Base-by-base conservation (phyloP, 2,888 invertebrate genomes). In the Drosophila meridionalis region DNA sequence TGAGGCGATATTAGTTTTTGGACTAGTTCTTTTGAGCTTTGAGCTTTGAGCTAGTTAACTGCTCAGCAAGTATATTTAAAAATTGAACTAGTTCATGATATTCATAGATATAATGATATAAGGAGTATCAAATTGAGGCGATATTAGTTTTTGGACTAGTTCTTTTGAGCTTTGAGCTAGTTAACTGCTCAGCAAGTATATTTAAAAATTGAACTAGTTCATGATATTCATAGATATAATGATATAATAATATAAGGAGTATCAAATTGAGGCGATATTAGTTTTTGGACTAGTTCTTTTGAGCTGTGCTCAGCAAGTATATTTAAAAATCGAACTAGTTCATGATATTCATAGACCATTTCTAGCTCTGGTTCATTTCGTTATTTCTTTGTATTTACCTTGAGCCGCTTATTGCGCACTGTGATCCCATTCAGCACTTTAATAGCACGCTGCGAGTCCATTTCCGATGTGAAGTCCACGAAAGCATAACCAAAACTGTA, bases 401-500 rank as follows among this genome's bases (percentile, higher is more conserved):
- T 98, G 93, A 99, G 95, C 89, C 96, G 95, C 94, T 99, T 99
- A 93, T 98, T 97, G 93, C 98, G 97, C 84, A 98, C 95, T 93
- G 96, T 96, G 80, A 96, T 95, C 40, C 98, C 98, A 93, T 98
- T 98, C 89, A 98, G 94, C 50, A 96, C 96, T 88, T 96, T 95
- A 78, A 98, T 98, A 56, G 99, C 98, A 83, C 96, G 95, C 64
- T 95, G 94, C 43, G 98, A 98, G 93, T 98, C 97, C 91, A 96
- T 96, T 77, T 97, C 96, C 69, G 96, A 95, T 62, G 96, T 95
- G 93, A 97, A 99, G 93, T 98, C 98, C 53, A 98, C 98, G 94
- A 99, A 99, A 47, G 98, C 99, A 93, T 98, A 99, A 48, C 99
- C 99, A 93, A 97, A 98, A 93, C 98, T 98, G 94, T 98, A 98